Base-by-base conservation (phyloP, 2,797 vertebrate species). In the Leptoclinus maculatus region DNA sequence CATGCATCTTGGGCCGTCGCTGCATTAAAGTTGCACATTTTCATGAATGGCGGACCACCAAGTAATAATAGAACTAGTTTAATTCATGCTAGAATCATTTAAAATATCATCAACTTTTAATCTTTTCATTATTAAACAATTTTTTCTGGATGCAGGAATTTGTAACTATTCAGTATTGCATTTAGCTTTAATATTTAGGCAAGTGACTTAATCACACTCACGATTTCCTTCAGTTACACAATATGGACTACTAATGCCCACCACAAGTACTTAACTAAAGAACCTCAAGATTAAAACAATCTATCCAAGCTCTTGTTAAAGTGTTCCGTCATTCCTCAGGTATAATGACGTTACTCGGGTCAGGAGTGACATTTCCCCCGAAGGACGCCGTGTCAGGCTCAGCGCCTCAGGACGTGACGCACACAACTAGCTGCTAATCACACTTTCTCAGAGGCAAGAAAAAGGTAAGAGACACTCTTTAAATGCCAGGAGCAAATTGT, bases 341-440 rank as follows among this genome's bases (percentile, higher is more conserved):
- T 60, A 45, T 53, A 73, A 76, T 47, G 49, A 38, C 1, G 11
- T 60, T 71, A 74, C 34, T 66, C 59, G 7, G 53, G 7, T 7
- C 11, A 53, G 39, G 6, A 69, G 64, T 23, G 60, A 67, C 78
- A 66, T 71, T 79, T 74, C 32, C 57, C 67, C 64, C 60, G 16
- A 67, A 1, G 2, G 41, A 70, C 4, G 9, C 17, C 27, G 54
- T 21, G 68, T 74, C 73, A 57, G 45, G 41, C 65, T 62, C 29
- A 38, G 6, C 0, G 65, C 80, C 71, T 49, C 59, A 29, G 75
- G 65, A 17, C 2, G 10, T 25, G 53, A 73, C 64, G 57, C 13
- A 25, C 49, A 60, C 51, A 38, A 58, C 60, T 23, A 19, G 65
- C 47, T 59, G 38, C 64, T 76, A 71, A 70, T 81, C 5, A 25